Evolutionary conservation across 2,888 invertebrate species (phyloP), one percentile per base, ranked within the genome.

Genomic region (Scaptomyza flava): DNA sequence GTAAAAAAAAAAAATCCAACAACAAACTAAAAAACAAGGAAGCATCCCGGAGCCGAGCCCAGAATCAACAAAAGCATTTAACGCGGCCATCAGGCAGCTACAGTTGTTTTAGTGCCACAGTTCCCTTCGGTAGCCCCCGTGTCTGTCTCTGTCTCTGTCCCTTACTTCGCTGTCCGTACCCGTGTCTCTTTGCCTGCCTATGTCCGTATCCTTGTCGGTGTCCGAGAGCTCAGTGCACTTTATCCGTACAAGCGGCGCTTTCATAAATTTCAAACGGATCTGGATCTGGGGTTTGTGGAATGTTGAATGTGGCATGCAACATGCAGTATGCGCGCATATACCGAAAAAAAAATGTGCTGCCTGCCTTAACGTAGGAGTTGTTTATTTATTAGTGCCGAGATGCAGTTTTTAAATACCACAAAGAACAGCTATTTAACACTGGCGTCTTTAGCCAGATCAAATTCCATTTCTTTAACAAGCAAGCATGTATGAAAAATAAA

Each of bases 1-100:
- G 63, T 58, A 58, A 57, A 63, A 64, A 66, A 57, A 54, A 50
- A 23, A 9, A 8, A 17, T 0, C 20, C n/a, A n/a, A 11, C 23
- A 38, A 20, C 30, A 20, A 36, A n/a, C n/a, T n/a, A 14, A 31
- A 36, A 14, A 46, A 14, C 8, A 23, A 6, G n/a, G 11, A 41
- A 42, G 63, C 58, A 31, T 23, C 38, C 60, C 60, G 59, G 58
- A 63, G 62, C 68, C 62, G 71, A 71, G 83, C 73, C 79, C 78
- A 82, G 72, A 79, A 79, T 87, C 85, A 83, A 83, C 83, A 87
- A 85, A 83, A 85, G 83, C 85, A 85, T 84, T 87, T 83, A 82
- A 83, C 83, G 82, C 79, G 81, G 68, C 71, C 76, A 71, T 76
- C 81, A 72, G 80, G 71, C 81, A 80, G 76, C 78, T 84, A 80